Percentiles rank a stretch among this genome's conserved stretches.
Evolutionary conservation across 1,140 invertebrate species (phyloP).

Genomic region (Caenorhabditis elegans): WBcel235 BX284606.5:6234501-6235000

Average conservation of each 20-base stretch:
- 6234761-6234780: constrained; percentile 63
- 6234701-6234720: constrained; percentile 63
- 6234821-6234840: not conserved
- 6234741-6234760: constrained; percentile 61
- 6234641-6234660: constrained; percentile 63
- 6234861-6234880: constrained; percentile 64
- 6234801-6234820: constrained; percentile 64
- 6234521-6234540: constrained; percentile 63
- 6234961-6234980: constrained; percentile 29
- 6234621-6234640: constrained; percentile 65
- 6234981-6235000: not conserved
- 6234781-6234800: constrained; percentile 64
- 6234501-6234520: constrained; percentile 56
- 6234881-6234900: constrained; percentile 64
- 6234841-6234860: constrained; percentile 47
- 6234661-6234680: constrained; percentile 62
- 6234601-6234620: constrained; percentile 65
- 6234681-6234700: constrained; percentile 59
- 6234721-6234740: constrained; percentile 66
- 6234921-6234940: constrained; percentile 60
- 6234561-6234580: constrained; percentile 63
- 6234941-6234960: constrained; percentile 47
- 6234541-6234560: constrained; percentile 67
- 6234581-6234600: constrained; percentile 64
- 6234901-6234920: constrained; percentile 65